These are phyloP conservation scores for Chionis minor DNA, from an alignment of 2,113 vertebrate genomes.

Conservation along the genomic window DNA sequence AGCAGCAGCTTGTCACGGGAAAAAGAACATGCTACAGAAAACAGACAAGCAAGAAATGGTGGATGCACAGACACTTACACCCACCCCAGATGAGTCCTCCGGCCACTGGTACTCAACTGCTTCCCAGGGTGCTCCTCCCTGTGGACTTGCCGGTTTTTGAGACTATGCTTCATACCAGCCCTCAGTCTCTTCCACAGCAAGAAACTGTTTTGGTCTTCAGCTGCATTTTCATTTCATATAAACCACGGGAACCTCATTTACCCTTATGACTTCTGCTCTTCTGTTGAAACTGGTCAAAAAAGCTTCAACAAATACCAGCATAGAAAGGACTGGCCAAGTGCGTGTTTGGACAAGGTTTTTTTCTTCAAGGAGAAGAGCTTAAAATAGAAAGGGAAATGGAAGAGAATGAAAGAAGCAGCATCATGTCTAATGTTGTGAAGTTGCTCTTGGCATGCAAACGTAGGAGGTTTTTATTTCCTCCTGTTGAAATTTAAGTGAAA, in stretches of 20 bases:
- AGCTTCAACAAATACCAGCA: background rate
- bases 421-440: background rate
- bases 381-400: background rate
- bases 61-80: background rate
- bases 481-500: background rate
- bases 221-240: background rate
- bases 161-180: background rate
- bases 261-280: background rate
- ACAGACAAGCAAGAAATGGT: background rate
- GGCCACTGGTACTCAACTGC: background rate
- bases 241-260: background rate
- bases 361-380: background rate
- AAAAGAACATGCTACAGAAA: background rate
- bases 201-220: background rate
- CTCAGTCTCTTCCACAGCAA: background rate
- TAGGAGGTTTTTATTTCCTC: background rate
- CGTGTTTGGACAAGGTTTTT: background rate
- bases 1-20: background rate
- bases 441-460: background rate
- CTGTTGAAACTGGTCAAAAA: background rate
- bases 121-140: background rate
- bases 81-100: background rate
- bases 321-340: background rate
- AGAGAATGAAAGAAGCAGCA: background rate
- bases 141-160: background rate